Base-by-base conservation (phyloP, 2,888 invertebrate species). In the Lithosia quadra region DNA sequence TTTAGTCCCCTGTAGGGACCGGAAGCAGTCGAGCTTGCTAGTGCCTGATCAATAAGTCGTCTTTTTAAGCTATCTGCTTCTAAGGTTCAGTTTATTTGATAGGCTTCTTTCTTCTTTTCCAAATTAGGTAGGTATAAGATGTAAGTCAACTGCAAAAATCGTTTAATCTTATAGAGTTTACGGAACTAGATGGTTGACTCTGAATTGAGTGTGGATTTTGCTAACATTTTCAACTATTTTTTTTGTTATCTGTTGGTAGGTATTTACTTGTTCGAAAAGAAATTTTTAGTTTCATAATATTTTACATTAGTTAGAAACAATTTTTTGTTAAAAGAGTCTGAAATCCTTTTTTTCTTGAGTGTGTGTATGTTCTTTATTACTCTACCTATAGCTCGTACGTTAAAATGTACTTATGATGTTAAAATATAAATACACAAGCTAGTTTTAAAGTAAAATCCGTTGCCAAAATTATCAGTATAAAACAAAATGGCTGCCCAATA, bases 401-500 rank as follows among this genome's bases (percentile, higher is more conserved):
- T n/a, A n/a, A n/a, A n/a, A n/a, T n/a, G n/a, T n/a, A n/a, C n/a
- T n/a, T n/a, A n/a, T n/a, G n/a, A n/a, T n/a, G n/a, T n/a, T n/a
- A n/a, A n/a, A n/a, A n/a, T n/a, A n/a, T n/a, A n/a, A n/a, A n/a
- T 64, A 57, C 34, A 58, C 53, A 71, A 67, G 65, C 76, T 68
- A 72, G 73, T 79, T 79, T 78, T 77, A 80, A 77, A 75, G 74
- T 77, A 76, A 71, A 80, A 77, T 76, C 64, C 75, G 75, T 76
- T 77, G 75, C 79, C 79, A 85, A 85, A 78, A 84, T 81, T 83
- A 79, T 78, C 75, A 68, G 77, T 77, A 76, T 80, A 85, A 84
- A 92, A 92, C 93, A 93, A 93, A 92, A 93, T 93, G 93, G 93
- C 92, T 78, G 81, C 82, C 84, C 63, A 82, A 86, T 88, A 89